Base-by-base conservation (phyloP, 2,888 invertebrate species). In the Ectemnius lituratus region DNA sequence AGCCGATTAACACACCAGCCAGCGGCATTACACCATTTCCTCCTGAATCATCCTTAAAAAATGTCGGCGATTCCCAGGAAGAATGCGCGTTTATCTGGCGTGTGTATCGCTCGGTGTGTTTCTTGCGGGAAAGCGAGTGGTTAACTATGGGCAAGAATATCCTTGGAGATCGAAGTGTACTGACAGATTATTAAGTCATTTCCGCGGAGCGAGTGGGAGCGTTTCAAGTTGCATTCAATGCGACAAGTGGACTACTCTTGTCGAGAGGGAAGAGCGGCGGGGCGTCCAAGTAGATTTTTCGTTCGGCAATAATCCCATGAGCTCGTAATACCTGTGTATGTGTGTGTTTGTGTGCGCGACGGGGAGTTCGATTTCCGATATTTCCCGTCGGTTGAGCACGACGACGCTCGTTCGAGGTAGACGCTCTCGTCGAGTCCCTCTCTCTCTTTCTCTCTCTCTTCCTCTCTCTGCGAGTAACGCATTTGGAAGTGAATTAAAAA, bases 301-400 rank as follows among this genome's bases (percentile, higher is more conserved):
- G 37, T 11, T 37, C 37, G 8, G 5, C 37, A 37, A 37, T 37
- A 37, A 37, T 37, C 37, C 37, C 37, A 37, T 37, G 37, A 11
- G 11, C 37, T 6, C 37, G 37, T 37, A 37, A 37, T 37, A 1
- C 11, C 37, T 37, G 37, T 8, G 11, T 37, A 0, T 52, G 52
- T 52, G 52, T 52, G 52, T 37, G 11, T 37, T 11, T 52, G 52
- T 52, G 52, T 52, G 52, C 52, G 52, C 52, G 52, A 52, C 52
- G 52, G 52, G n/a, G 13, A 14, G 52, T 52, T 52, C 52, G 52
- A 52, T 52, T 52, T 52, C 52, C 52, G 52, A 52, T 52, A 52
- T 52, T 52, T 52, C n/a, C 37, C 52, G 52, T 52, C 52, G 37
- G 37, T 37, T 11, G 52, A 52, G 52, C 52, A 16, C 52, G 52